Percentiles rank a stretch among this genome's conserved stretches.
These are phyloP conservation scores for Acromyrmex charruanus DNA, from an alignment of 1,140 invertebrate genomes.

Conservation along the genomic window DNA sequence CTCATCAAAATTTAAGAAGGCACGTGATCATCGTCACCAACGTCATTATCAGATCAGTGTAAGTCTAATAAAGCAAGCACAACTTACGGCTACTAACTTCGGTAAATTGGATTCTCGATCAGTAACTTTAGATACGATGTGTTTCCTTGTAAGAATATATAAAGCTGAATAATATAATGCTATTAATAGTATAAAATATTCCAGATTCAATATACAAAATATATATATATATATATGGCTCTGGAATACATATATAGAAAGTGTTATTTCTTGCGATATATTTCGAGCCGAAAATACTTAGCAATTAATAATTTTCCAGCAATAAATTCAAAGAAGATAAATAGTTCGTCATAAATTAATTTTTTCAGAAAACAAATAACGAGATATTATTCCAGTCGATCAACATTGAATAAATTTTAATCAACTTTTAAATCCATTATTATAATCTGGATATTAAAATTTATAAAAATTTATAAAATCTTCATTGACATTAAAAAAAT, in stretches of 20 bases:
- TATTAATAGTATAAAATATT: not conserved
- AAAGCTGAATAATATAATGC: not conserved
- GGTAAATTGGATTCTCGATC: too few species aligned
- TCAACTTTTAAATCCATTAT: not conserved
- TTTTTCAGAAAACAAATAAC: not conserved
- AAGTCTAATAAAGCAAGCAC: too few species aligned
- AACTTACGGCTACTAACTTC: too few species aligned
- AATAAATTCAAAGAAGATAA: not conserved
- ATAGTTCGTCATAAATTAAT: not conserved
- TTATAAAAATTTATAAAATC: not conserved
- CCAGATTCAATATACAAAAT: not conserved
- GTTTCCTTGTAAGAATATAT: not conserved
- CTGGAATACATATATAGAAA: not conserved
- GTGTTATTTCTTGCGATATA: not conserved
- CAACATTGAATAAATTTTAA: not conserved
- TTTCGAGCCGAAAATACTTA: slow-evolving; percentile 12
- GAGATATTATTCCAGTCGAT: not conserved
- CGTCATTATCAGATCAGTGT: too few species aligned
- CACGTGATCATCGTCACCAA: too few species aligned
- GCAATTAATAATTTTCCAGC: not conserved
- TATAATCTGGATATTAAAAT: not conserved
- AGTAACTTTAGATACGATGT: too few species aligned
- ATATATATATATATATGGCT: not conserved
- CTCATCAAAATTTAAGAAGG: too few species aligned
- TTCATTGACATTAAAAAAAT: not conserved